Evolutionary conservation across 2,888 invertebrate species (phyloP).

Genomic region (Drosophila merina): DNA sequence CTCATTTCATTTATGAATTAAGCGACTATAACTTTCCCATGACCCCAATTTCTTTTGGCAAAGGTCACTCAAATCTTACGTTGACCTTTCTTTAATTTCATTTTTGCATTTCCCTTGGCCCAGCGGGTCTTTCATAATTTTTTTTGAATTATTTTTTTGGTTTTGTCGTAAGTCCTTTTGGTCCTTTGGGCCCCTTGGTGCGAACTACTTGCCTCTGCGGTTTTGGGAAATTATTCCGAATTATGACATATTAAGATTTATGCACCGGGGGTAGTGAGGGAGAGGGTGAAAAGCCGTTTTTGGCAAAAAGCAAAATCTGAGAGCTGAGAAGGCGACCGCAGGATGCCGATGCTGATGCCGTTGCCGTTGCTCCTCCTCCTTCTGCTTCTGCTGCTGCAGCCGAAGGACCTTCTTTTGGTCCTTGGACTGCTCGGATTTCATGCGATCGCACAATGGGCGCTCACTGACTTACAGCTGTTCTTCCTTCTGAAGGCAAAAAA

Average conservation of each 20-base stretch:
- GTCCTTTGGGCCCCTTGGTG: constrained; percentile 41
- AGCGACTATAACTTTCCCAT: not conserved
- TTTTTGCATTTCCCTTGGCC: constrained; percentile 40
- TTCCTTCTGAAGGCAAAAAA: constrained; percentile 4
- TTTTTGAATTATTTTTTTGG: not conserved
- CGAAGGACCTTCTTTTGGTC: not conserved
- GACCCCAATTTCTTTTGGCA: not conserved
- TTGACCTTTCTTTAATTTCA: constrained; percentile 2
- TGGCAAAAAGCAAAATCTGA: constrained; percentile 31
- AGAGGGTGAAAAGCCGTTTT: constrained; percentile 8
- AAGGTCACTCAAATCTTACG: constrained; percentile 2
- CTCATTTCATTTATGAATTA: too few relatives aligned
- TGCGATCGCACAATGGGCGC: constrained; percentile 45
- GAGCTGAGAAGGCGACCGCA: constrained; percentile 10
- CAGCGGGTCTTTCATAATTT: constrained; percentile 49
- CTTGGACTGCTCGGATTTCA: constrained; percentile 40
- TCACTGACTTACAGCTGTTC: constrained; percentile 51
- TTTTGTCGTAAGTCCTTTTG: constrained; percentile 7
- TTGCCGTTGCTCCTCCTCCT: not conserved
- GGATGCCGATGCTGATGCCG: not conserved
- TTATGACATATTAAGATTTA: constrained; percentile 79
- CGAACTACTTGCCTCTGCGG: constrained; percentile 66
- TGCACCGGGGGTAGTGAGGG: constrained; percentile 14
- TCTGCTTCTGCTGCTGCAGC: not conserved
- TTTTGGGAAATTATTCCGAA: constrained; percentile 72